Evolutionary conservation across 2,113 vertebrate species (phyloP).

Genomic region (Aleadryas rufinucha): DNA sequence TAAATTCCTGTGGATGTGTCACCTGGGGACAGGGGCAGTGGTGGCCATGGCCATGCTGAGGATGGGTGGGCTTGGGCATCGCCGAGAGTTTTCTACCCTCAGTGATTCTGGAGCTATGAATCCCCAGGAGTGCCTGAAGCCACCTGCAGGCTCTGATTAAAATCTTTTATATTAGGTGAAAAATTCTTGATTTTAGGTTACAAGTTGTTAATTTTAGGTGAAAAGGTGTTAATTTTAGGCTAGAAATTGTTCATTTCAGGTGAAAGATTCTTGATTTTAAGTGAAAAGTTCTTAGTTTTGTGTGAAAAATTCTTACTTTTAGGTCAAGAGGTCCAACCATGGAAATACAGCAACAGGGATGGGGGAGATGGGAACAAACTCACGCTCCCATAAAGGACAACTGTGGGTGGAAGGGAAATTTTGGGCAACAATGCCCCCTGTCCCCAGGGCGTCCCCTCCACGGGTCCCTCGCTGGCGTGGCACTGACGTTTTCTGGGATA

Average conservation of each 20-base stretch:
- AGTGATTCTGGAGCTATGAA: neutral
- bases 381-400: neutral
- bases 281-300: neutral
- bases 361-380: neutral
- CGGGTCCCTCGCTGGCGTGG: accelerated
- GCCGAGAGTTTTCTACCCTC: neutral
- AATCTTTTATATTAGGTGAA: neutral
- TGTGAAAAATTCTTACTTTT: neutral
- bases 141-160: neutral
- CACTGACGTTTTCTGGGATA: neutral
- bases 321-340: neutral
- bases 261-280: neutral
- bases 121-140: neutral
- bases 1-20: neutral
- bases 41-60: neutral
- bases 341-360: neutral
- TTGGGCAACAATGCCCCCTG: neutral
- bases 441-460: accelerated
- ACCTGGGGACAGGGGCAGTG: neutral
- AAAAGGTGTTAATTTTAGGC: neutral
- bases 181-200: neutral
- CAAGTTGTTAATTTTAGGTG: neutral
- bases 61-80: neutral
- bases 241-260: neutral
- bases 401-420: neutral